phyloP scores from a whole-genome alignment of 1,140 invertebrate species.

The Tetramorium alpestre region DNA sequence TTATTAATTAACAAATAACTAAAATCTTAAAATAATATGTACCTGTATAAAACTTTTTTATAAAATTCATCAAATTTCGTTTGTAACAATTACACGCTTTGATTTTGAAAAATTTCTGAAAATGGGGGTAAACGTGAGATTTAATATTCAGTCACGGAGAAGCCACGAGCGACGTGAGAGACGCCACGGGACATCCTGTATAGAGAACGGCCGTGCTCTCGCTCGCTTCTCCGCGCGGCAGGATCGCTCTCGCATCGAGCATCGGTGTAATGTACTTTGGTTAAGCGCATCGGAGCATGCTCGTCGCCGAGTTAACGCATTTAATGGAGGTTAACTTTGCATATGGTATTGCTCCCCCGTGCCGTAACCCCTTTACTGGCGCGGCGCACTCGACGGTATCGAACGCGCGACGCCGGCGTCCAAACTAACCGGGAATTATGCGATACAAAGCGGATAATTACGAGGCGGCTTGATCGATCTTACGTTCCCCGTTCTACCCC shows the following conservation, averaged over 20 bases:
- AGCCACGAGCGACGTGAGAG: neutral
- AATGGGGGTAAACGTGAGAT: neutral
- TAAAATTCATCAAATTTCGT: neutral
- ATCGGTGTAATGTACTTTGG: slow-evolving; percentile 79
- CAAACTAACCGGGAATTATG: slow-evolving; percentile 72
- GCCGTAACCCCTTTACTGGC: slow-evolving; percentile 73
- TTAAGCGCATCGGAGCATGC: slow-evolving; percentile 79
- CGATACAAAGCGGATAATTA: slow-evolving; percentile 69
- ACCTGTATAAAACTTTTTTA: neutral
- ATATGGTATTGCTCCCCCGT: slow-evolving; percentile 76
- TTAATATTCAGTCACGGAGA: neutral
- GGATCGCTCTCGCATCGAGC: slow-evolving; percentile 67
- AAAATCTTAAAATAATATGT: neutral
- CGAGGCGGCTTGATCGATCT: slow-evolving; percentile 69
- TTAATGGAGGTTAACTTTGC: slow-evolving; percentile 80
- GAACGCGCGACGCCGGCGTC: slow-evolving; percentile 68
- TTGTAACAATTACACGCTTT: neutral
- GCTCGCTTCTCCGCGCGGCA: slow-evolving; percentile 34
- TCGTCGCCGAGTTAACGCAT: slow-evolving; percentile 79
- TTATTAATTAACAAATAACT: neutral
- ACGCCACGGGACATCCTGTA: slow-evolving; percentile 60
- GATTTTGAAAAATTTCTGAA: neutral
- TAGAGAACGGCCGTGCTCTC: slow-evolving; percentile 30
- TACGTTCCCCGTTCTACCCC: slow-evolving; percentile 2
- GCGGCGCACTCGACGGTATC: slow-evolving; percentile 68